Conservation (phyloP, 2,797 vertebrate species). For the Spinus pinus region DNA sequence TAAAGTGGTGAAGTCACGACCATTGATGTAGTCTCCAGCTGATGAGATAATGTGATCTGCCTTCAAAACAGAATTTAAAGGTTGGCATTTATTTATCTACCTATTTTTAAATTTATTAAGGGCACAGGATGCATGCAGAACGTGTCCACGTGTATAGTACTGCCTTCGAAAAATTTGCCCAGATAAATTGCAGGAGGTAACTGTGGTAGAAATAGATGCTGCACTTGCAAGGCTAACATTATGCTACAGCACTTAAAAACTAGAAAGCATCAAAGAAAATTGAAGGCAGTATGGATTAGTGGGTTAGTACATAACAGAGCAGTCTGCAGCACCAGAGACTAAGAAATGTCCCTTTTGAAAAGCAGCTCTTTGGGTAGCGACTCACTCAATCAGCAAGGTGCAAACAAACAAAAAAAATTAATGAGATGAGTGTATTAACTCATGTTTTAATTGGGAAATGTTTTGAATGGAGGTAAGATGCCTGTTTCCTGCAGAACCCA, state of each 20-base stretch:
- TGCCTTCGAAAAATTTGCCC: neutral
- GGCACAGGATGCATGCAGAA: accelerated
- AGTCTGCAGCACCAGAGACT: neutral
- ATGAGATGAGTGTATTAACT: neutral
- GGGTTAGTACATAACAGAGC: neutral
- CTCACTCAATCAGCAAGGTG: neutral
- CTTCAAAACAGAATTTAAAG: neutral
- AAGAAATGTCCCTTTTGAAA: neutral
- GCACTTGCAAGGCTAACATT: conserved; percentile 1
- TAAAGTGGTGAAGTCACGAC: neutral
- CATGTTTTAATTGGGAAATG: neutral
- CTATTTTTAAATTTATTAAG: neutral
- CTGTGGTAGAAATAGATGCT: neutral
- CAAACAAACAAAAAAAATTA: neutral
- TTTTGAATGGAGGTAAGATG: neutral
- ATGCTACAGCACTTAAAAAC: neutral
- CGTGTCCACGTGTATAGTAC: neutral
- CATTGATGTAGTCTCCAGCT: neutral
- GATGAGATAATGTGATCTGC: neutral
- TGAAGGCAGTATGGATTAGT: conserved; percentile 11
- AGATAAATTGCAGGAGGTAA: neutral
- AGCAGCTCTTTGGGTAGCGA: neutral
- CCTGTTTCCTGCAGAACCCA: neutral
- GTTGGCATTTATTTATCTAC: neutral
- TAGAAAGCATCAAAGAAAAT: neutral